These are phyloP conservation scores for Clytia hemisphaerica DNA, from an alignment of 30 jellyfish, hydroid and myxozoan genomes.

Conservation along the genomic window DNA sequence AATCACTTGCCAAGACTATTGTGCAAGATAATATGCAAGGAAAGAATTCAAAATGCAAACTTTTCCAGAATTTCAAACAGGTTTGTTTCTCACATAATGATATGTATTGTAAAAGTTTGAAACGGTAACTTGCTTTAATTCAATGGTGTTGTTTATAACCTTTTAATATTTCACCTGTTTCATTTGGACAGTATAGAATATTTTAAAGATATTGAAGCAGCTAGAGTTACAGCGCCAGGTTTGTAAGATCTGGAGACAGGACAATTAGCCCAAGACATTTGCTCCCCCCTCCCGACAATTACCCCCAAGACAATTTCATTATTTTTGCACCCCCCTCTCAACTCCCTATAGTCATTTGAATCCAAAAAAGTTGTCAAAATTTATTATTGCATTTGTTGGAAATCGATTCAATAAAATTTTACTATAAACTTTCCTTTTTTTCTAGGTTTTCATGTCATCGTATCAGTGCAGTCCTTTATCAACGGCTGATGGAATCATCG, in stretches of 20 bases:
- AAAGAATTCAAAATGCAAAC: slow-evolving; percentile 40
- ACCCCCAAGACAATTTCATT: too few species aligned
- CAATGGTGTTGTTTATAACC: not conserved
- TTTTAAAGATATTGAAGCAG: too few species aligned
- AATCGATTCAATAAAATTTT: not conserved
- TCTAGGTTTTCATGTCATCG: slow-evolving; percentile 64
- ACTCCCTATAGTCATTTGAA: too few species aligned
- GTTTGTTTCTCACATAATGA: not conserved
- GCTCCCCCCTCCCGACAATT: too few species aligned
- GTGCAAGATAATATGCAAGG: slow-evolving; percentile 81
- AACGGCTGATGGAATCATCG: slow-evolving; percentile 51
- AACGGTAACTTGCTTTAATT: not conserved
- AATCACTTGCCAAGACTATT: slow-evolving; percentile 63
- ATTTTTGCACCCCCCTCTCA: too few species aligned
- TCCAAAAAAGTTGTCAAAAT: not conserved
- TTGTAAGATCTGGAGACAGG: too few species aligned
- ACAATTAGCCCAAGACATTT: too few species aligned
- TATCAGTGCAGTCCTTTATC: slow-evolving; percentile 77
- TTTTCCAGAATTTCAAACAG: slow-evolving; percentile 68
- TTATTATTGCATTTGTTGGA: not conserved
- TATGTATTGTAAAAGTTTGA: not conserved
- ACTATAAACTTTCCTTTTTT: not conserved
- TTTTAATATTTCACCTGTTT: too few species aligned
- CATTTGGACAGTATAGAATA: too few species aligned
- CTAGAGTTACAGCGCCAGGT: too few species aligned